These are phyloP conservation scores for Acanthopagrus latus DNA, from an alignment of 2,797 vertebrate species.

Conservation along the genomic window DNA sequence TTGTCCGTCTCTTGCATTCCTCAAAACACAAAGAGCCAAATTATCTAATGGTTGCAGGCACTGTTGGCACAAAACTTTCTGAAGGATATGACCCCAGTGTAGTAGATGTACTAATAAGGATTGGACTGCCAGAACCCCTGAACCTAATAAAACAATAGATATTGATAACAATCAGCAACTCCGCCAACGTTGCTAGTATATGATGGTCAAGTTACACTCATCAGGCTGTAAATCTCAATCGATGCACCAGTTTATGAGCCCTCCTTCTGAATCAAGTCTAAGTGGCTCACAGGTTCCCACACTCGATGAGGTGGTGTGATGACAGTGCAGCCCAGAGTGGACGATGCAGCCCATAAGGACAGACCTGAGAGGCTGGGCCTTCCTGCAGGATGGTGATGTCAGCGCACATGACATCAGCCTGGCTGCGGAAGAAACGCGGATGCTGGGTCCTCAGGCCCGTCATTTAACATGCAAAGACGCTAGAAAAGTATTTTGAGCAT, in stretches of 20 bases:
- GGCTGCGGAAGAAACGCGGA: conserved; percentile 26
- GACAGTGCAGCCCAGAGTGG: conserved; percentile 52
- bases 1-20: background rate
- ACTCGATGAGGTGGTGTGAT: conserved; percentile 45
- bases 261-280: background rate
- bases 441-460: conserved; percentile 32
- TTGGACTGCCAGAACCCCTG: background rate
- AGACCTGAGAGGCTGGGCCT: conserved; percentile 46
- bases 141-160: conserved; percentile 16
- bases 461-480: background rate
- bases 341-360: conserved; percentile 11
- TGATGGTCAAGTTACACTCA: background rate
- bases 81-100: background rate
- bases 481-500: background rate
- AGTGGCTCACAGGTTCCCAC: conserved; percentile 72
- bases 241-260: conserved; percentile 4
- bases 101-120: background rate
- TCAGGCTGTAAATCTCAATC: background rate
- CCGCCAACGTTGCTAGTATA: background rate
- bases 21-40: background rate
- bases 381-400: conserved; percentile 68
- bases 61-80: background rate
- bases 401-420: conserved; percentile 63
- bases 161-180: background rate
- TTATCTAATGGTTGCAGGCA: too few relatives aligned